Evolutionary conservation across 2,797 vertebrate genomes (phyloP), one percentile per base, ranked within the genome.

Genomic region (Poecilia velifera): DNA sequence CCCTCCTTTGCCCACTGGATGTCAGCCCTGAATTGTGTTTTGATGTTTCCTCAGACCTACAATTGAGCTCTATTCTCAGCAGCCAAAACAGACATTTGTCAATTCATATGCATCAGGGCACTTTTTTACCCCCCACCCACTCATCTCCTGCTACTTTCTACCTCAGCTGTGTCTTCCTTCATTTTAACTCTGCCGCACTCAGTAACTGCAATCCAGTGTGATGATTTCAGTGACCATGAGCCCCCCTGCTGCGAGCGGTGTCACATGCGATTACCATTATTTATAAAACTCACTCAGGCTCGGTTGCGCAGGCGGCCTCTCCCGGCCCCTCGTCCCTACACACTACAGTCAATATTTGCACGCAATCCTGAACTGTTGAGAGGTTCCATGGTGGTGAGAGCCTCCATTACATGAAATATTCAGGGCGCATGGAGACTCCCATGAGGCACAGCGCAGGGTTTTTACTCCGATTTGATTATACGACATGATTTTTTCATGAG

Each of bases 401-500:
- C 91, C 93, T 94, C 92, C 94, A 95, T 96, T 87, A 93, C 96
- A 98, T 98, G 93, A 98, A 98, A 98, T 97, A 98, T 98, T 98
- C 96, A 98, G 95, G 90, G 89, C 82, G 41, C 93, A 79, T 66
- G 75, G 93, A 93, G 91, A 86, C 88, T 95, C 94, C 94, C 91
- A 92, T 95, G 96, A 96, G 96, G 95, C 95, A 91, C 92, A 92
- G 96, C 95, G 92, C 96, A 95, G 94, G 93, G 94, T 96, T 98
- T 97, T 97, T 96, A 93, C 96, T 97, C 96, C 97, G 95, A 97
- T 98, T 98, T 97, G 97, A 98, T 98, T 95, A 97, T 96, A 96
- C 94, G 94, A 96, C 95, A 98, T 98, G 96, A 97, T 98, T 98
- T 96, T 98, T 98, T 97, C 97, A 98, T 98, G 97, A 98, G 96